These are phyloP conservation scores for Tenebrio molitor DNA, from an alignment of 1,140 invertebrate species.

Conservation along the genomic window DNA sequence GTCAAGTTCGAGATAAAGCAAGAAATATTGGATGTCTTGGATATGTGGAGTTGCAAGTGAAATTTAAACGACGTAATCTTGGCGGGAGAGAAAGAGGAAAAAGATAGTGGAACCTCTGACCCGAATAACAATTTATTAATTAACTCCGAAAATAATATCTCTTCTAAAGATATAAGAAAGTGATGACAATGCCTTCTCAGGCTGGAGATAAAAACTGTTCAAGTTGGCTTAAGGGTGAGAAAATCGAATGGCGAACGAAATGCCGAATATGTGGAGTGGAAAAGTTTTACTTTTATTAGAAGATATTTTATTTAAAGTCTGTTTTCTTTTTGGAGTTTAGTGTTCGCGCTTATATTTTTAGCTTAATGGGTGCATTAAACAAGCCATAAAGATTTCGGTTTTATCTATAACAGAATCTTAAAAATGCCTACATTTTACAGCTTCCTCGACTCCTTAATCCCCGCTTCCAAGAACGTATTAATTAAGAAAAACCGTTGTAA, in stretches of 20 bases:
- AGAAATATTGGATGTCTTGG: no score
- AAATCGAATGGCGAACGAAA: slow-evolving; percentile 49
- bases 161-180: slow-evolving; percentile 49
- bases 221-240: slow-evolving; percentile 49
- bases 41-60: slow-evolving; percentile 3
- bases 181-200: slow-evolving; percentile 50
- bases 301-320: slow-evolving; percentile 47
- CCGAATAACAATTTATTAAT: slow-evolving; percentile 53
- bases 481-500: slow-evolving; percentile 15
- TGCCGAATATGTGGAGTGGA: slow-evolving; percentile 47
- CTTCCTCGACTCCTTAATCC: slow-evolving; percentile 27
- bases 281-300: slow-evolving; percentile 49
- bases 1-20: no score
- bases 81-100: neutral
- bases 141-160: slow-evolving; percentile 49
- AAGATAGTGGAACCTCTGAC: slow-evolving; percentile 40
- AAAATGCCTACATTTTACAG: slow-evolving; percentile 26
- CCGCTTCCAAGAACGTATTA: slow-evolving; percentile 13
- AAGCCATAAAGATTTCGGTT: slow-evolving; percentile 39
- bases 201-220: slow-evolving; percentile 47
- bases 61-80: slow-evolving; percentile 24
- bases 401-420: slow-evolving; percentile 26
- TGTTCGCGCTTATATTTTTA: slow-evolving; percentile 33
- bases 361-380: slow-evolving; percentile 33
- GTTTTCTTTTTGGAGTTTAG: slow-evolving; percentile 20